phyloP scores from a whole-genome alignment of 1,140 invertebrate genomes.

The Apocrypta bakeri region DNA sequence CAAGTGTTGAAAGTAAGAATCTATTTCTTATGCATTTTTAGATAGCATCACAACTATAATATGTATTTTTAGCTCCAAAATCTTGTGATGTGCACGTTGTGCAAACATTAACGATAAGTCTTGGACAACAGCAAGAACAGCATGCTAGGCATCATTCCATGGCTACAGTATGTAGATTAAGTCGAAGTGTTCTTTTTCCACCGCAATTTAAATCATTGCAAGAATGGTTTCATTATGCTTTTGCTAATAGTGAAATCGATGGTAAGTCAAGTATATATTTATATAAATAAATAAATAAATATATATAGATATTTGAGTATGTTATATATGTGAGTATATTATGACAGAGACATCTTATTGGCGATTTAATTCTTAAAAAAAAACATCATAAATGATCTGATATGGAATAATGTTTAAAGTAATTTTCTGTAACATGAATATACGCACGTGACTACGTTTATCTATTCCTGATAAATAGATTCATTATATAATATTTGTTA shows the following conservation, averaged over 20 bases:
- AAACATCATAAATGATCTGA: no score
- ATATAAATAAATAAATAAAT: background rate
- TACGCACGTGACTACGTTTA: no score
- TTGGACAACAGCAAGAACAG: slow-evolving; percentile 83
- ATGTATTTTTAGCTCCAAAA: slow-evolving; percentile 61
- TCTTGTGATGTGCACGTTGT: slow-evolving; percentile 83
- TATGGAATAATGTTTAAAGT: no score
- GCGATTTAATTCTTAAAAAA: no score
- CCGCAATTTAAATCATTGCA: slow-evolving; percentile 94
- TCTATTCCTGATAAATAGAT: no score
- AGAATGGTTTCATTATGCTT: slow-evolving; percentile 98
- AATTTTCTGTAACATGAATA: no score
- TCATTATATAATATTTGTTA: no score
- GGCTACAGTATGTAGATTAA: slow-evolving; percentile 94
- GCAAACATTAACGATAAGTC: slow-evolving; percentile 90
- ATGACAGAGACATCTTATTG: no score
- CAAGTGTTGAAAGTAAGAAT: slow-evolving; percentile 78
- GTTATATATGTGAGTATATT: no score
- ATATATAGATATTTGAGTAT: no score
- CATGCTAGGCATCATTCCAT: slow-evolving; percentile 87
- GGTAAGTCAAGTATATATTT: no score
- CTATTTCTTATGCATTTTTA: background rate
- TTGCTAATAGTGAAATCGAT: slow-evolving; percentile 94
- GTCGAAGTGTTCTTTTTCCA: slow-evolving; percentile 92
- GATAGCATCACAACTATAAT: background rate